Base-by-base conservation (phyloP, 53 echinoderm and acorn worm genomes). In the Henricia sp. region DNA sequence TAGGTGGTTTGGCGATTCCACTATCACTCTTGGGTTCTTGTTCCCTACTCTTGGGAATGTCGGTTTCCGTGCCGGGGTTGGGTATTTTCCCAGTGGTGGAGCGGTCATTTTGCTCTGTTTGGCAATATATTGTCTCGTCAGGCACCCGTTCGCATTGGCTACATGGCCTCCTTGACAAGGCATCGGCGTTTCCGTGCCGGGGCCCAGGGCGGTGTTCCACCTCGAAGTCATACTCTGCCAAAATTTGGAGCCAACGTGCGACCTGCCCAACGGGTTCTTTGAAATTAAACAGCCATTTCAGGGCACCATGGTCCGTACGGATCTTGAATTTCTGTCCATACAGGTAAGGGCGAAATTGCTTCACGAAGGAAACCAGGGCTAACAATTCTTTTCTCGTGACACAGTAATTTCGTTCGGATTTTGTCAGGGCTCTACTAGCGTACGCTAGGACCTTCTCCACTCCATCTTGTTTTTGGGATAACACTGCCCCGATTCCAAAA, bases 221-320 rank as follows among this genome's bases (percentile, higher is more conserved):
- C 17, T 32, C 9, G 11, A 74, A 74, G 0, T 51, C 53, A 37
- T 82, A 82, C 32, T 64, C 66, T 30, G 50, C 37, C 12, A 83
- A 51, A 33, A 59, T 20, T 26, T 83, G 83, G 41, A 68, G 68
- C 83, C 83, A 83, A 25, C 83, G 30, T 8, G 83, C 83, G n/a
- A 51, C 40, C 53, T 83, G 83, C 6, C 68, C 68, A 4, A 40
- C 52, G 16, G 83, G 83, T 23, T 67, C 52, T 52, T 37, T 27
- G 30, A 83, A 52, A 5, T 53, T n/a, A 21, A 52, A 67, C 34
- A 83, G 35, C 83, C 83, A 83, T 51, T 68, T 66, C 50, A 83
- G 34, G 28, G 52, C 51, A 11, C 65, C 54, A 44, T 64, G 66
- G 66, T 82, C 82, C 32, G 48, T 82, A 6, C 82, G 50, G 17